phyloP scores from a whole-genome alignment of 2,113 vertebrate genomes.

The Ciconia boyciana region DNA sequence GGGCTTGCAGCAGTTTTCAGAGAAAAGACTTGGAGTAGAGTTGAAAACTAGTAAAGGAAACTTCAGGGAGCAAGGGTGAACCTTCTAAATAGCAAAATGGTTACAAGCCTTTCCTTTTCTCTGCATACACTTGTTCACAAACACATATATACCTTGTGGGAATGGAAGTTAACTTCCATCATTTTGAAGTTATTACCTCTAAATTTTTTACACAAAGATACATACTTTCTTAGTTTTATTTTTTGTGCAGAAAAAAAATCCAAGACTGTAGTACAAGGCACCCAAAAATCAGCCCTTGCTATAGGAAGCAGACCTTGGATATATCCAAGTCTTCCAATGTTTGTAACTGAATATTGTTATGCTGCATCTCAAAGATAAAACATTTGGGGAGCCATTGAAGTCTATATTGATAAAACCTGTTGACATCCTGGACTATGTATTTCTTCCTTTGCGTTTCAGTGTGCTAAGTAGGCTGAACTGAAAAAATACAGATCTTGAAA shows the following conservation, averaged over 20 bases:
- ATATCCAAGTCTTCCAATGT: neutral
- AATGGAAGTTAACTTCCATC: neutral
- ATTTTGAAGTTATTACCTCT: neutral
- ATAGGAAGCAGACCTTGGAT: neutral
- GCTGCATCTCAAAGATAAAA: neutral
- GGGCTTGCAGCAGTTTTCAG: neutral
- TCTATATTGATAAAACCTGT: neutral
- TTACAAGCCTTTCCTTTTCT: neutral
- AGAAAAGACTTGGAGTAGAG: neutral
- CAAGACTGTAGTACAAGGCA: neutral
- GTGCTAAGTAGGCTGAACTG: neutral
- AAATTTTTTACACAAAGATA: neutral
- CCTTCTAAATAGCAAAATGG: neutral
- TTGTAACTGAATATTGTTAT: neutral
- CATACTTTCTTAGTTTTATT: neutral
- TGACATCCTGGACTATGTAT: neutral
- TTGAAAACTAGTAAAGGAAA: neutral
- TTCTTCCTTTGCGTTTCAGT: neutral
- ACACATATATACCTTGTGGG: neutral
- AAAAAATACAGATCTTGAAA: neutral
- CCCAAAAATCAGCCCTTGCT: neutral
- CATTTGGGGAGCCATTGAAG: neutral
- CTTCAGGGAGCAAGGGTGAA: neutral
- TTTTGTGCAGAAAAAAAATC: neutral
- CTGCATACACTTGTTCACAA: neutral